A percentile compares a stretch with the other conserved stretches of the same genome.
Evolutionary conservation across 2,113 vertebrate species (phyloP).

Genomic region (Gopherus flavomarginatus): DNA sequence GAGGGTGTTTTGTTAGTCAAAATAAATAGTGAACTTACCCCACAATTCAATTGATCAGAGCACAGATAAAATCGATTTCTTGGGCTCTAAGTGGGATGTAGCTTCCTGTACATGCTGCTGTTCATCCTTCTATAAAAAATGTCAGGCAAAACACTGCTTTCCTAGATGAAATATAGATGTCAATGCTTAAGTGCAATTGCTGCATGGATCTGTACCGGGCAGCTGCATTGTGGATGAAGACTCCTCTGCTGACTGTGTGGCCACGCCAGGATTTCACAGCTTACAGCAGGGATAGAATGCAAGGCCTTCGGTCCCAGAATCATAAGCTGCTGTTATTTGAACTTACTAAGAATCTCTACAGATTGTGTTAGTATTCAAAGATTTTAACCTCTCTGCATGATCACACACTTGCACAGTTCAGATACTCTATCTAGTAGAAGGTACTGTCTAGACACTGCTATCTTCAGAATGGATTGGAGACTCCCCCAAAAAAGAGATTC

Average conservation of each 20-base stretch:
- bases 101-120: background rate
- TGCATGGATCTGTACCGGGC: background rate
- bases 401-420: background rate
- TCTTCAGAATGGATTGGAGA: background rate
- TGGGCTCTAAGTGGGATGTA: background rate
- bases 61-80: background rate
- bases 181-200: background rate
- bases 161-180: background rate
- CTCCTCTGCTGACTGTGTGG: background rate
- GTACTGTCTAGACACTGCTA: rapidly evolving
- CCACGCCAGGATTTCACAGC: background rate
- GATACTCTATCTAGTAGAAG: background rate
- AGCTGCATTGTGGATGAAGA: rapidly evolving
- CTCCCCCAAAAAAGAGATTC: background rate
- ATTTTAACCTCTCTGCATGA: background rate
- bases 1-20: background rate
- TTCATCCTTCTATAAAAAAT: slow-evolving; percentile 15
- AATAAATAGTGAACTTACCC: background rate
- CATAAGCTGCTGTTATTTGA: background rate
- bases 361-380: background rate
- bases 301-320: background rate
- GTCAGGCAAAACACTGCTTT: slow-evolving; percentile 2
- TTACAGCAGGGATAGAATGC: background rate
- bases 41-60: background rate
- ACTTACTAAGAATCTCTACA: background rate